phyloP scores from a whole-genome alignment of 1,140 invertebrate genomes.

The Pogonognathellus flavescens region DNA sequence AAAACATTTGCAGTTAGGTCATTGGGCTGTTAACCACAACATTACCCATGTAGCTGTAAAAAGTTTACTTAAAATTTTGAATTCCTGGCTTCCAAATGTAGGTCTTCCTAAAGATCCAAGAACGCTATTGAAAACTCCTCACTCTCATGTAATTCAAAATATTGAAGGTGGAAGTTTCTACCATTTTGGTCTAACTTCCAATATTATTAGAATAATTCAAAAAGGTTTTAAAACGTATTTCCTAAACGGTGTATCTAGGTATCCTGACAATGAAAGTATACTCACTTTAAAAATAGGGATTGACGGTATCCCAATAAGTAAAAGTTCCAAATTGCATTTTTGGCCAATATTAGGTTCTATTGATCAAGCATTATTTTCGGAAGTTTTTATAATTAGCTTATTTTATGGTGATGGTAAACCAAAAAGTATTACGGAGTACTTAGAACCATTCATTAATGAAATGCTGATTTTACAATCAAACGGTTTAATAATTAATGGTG shows the following conservation, averaged over 20 bases:
- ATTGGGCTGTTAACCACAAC: not conserved
- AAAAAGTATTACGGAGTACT: not conserved
- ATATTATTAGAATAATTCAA: not conserved
- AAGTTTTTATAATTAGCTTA: conserved; percentile 64
- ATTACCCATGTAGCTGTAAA: not conserved
- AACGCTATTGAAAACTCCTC: not conserved
- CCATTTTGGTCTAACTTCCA: not conserved
- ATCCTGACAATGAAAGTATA: no score
- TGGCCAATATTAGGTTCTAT: conserved; percentile 64
- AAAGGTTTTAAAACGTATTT: no score
- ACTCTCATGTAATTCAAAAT: not conserved
- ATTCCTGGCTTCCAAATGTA: not conserved
- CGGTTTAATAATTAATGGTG: conserved; percentile 1
- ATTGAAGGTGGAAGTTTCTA: not conserved
- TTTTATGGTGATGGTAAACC: conserved; percentile 67
- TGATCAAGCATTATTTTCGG: conserved; percentile 31
- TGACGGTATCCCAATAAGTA: conserved; percentile 66
- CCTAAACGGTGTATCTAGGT: conserved; percentile 25
- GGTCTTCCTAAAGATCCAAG: not conserved
- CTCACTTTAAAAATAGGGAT: conserved; percentile 64
- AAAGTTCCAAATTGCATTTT: conserved; percentile 62
- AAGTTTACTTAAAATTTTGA: not conserved
- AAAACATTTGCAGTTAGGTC: not conserved
- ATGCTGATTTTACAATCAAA: conserved; percentile 18
- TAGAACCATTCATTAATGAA: conserved; percentile 50